phyloP scores from a whole-genome alignment of 2,113 vertebrate genomes.

The Raja brachyura region DNA sequence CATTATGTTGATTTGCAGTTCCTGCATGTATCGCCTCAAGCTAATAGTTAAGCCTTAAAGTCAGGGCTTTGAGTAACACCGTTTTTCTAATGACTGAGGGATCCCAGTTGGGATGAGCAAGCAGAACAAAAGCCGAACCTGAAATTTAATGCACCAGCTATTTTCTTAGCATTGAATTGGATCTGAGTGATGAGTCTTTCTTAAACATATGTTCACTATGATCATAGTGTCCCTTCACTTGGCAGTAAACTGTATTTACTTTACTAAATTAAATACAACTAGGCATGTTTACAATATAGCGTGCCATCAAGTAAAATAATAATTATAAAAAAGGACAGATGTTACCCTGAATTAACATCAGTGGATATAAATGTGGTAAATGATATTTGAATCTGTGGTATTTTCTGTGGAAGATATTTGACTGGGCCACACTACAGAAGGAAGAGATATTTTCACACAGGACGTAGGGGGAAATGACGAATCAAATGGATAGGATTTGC shows the following conservation, averaged over 20 bases:
- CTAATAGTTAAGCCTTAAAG: background rate
- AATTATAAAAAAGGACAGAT: background rate
- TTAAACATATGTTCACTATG: background rate
- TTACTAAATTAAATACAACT: background rate
- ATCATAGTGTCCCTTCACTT: too few species aligned
- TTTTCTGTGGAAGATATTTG: background rate
- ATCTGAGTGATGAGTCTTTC: background rate
- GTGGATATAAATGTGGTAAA: background rate
- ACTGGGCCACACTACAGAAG: background rate
- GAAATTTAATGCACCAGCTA: background rate
- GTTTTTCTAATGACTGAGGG: background rate
- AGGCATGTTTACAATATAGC: background rate
- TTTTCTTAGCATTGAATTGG: background rate
- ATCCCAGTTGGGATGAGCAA: background rate
- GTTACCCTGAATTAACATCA: background rate
- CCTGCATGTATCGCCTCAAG: background rate
- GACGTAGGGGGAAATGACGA: background rate
- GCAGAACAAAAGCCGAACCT: background rate
- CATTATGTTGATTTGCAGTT: background rate
- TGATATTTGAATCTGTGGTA: background rate
- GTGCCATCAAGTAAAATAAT: background rate
- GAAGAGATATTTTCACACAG: background rate
- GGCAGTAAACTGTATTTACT: background rate
- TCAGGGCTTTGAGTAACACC: background rate
- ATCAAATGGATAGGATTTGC: background rate